Conservation (phyloP, 2,797 vertebrate genomes). For the Clarias fuscus region DNA sequence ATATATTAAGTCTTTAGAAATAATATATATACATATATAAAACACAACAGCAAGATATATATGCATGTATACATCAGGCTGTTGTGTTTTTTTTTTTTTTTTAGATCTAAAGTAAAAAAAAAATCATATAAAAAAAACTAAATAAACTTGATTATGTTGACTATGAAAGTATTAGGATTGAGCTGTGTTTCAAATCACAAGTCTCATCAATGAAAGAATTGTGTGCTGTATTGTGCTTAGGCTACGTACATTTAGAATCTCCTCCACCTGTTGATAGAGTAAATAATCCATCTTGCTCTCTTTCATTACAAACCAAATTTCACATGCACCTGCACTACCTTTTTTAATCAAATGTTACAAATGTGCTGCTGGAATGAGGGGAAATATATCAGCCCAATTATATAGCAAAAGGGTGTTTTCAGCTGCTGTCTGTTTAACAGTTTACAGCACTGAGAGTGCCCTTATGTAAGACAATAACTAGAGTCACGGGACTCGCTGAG, state of each 20-base stretch:
- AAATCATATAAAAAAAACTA: neutral
- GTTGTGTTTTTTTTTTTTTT: neutral
- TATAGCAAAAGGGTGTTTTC: neutral
- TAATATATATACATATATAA: too few relatives aligned
- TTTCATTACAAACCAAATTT: neutral
- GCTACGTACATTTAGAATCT: neutral
- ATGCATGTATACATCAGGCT: too few relatives aligned
- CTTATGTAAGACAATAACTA: conserved; percentile 19
- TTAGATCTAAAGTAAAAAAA: neutral
- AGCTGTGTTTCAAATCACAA: neutral
- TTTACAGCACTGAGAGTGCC: conserved; percentile 6
- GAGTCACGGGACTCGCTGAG: neutral
- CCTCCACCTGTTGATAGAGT: neutral
- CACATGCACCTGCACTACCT: neutral
- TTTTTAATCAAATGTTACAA: neutral
- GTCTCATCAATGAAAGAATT: neutral
- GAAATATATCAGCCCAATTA: neutral
- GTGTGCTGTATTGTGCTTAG: neutral
- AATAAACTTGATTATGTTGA: neutral
- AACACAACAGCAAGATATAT: too few relatives aligned
- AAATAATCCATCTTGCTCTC: neutral
- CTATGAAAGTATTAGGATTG: neutral
- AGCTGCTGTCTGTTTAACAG: neutral
- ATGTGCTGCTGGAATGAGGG: neutral
- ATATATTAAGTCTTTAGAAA: too few relatives aligned